A percentile compares a stretch with the other conserved stretches of the same genome.
Conservation (phyloP, 1,140 invertebrate species). For the Eueides isabella region DNA sequence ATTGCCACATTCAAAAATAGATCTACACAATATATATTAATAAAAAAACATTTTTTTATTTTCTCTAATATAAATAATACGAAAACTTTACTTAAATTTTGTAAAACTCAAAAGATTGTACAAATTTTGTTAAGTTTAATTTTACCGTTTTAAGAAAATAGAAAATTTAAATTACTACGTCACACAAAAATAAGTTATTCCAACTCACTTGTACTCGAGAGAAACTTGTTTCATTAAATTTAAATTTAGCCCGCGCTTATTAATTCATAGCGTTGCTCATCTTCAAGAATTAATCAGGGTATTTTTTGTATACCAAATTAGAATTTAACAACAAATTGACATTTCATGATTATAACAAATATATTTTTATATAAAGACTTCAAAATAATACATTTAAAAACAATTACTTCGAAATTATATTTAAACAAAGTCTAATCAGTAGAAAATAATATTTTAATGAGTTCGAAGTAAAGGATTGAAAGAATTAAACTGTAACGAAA, state of each 20-base stretch:
- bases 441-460: no score
- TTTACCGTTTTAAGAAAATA: neutral
- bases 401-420: no score
- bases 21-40: no score
- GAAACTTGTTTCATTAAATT: slow-evolving; percentile 13
- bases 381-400: no score
- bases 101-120: neutral
- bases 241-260: slow-evolving; percentile 11
- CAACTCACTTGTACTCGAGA: slow-evolving; percentile 2
- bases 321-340: neutral
- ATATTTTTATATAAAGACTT: neutral
- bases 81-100: neutral
- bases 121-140: neutral
- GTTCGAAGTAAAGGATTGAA: no score
- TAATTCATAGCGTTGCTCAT: slow-evolving; percentile 7
- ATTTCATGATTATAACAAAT: neutral
- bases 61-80: no score
- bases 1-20: no score
- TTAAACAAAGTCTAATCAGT: no score
- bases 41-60: no score
- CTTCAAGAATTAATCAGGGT: neutral
- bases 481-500: no score
- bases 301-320: neutral
- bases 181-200: slow-evolving; percentile 8
- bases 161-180: slow-evolving; percentile 2